Conservation (phyloP, 2,797 vertebrate species). For the Euthynnus affinis region DNA sequence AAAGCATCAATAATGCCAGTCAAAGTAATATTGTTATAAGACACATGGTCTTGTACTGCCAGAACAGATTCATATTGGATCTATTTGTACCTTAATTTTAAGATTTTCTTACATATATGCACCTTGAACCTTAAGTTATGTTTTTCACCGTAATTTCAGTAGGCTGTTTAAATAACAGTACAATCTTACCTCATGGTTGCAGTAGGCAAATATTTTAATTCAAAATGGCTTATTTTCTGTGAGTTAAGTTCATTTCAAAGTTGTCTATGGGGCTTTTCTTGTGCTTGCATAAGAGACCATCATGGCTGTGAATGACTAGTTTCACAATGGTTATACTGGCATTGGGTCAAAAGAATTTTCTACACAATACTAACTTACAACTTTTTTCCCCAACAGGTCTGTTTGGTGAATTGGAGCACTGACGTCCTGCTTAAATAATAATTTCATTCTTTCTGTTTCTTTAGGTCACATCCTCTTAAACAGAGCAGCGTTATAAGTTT, state of each 20-base stretch:
- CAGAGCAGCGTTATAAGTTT: constrained; percentile 14
- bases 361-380: constrained; percentile 32
- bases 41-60: constrained; percentile 79
- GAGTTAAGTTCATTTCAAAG: background rate
- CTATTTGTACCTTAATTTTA: constrained; percentile 86
- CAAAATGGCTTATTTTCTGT: constrained; percentile 1
- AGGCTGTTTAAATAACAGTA: constrained; percentile 20
- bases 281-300: constrained; percentile 23
- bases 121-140: constrained; percentile 33
- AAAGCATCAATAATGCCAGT: constrained; percentile 69
- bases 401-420: background rate
- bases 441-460: constrained; percentile 29
- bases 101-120: constrained; percentile 42
- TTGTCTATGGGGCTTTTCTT: constrained; percentile 29
- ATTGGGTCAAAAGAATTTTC: constrained; percentile 10
- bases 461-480: constrained; percentile 51
- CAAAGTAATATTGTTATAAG: constrained; percentile 60
- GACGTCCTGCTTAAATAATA: constrained; percentile 47
- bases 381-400: constrained; percentile 50
- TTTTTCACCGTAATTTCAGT: constrained; percentile 25
- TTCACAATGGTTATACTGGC: constrained; percentile 6
- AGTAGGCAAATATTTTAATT: constrained; percentile 12
- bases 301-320: constrained; percentile 3
- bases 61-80: constrained; percentile 94
- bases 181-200: constrained; percentile 13